Evolutionary conservation across 2,888 invertebrate genomes (phyloP), one percentile per base, ranked within the genome.

Genomic region (Caenorhabditis japonica): DNA sequence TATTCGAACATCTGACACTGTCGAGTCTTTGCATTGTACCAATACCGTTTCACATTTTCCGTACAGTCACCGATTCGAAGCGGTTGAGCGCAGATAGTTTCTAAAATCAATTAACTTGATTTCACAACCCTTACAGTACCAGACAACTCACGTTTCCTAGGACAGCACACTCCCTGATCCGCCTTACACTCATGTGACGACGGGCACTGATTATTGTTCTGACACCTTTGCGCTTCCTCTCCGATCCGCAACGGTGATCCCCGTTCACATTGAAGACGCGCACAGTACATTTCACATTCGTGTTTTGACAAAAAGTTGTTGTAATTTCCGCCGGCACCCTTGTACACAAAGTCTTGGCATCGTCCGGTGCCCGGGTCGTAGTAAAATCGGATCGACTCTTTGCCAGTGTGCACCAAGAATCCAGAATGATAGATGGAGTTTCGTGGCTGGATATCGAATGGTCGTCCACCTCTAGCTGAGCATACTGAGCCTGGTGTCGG

Each of bases 1-100:
- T 83, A 84, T 30, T 80, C 77, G 64, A 84, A 84, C 72, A 76
- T 79, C 56, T 84, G 82, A 36, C 84, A 84, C 44, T 81, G 82
- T 17, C 82, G 39, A 3, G 84, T 83, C 21, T 66, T 77, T 1
- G 81, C 80, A 47, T 81, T 82, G 61, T 82, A 83, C 74, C 77
- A 83, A 43, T 81, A 83, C 19, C 79, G 41, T 52, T 79, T 79
- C 47, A 79, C 79, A 41, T 77, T 79, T 19, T 79, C 79, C 1
- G 79, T 80, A 58, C 83, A 84, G 23, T 83, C 82, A 44, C 84
- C 83, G 34, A 84, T 78, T 36, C 82, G 59, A 13, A 82, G 55
- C 4, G 82, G 82, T 47, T 84, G 83, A 19, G 80, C 80, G 59
- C 84, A 84, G 15, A 84, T 80, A 12, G 83, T 83, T 64, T 84